A percentile compares a stretch with the other conserved stretches of the same genome.
phyloP scores from a whole-genome alignment of 2,797 vertebrate genomes.

The Galagoides demidoff region DNA sequence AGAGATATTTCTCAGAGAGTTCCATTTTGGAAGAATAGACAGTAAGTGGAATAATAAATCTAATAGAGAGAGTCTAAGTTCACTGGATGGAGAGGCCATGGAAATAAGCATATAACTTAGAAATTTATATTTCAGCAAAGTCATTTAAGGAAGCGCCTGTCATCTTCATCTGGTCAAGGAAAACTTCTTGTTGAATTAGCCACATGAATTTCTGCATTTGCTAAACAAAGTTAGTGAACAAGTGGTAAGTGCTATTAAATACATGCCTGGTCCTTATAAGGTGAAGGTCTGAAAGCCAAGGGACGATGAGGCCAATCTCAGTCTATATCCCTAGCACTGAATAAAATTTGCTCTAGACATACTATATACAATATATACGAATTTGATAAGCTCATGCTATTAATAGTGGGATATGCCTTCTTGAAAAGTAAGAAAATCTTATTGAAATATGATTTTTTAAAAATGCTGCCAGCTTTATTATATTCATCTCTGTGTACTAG shows the following conservation, averaged over 20 bases:
- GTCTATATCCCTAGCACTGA: neutral
- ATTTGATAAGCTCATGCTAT: neutral
- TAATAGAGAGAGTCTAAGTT: neutral
- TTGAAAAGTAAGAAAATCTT: neutral
- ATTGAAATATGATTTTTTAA: neutral
- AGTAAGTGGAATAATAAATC: conserved; percentile 14
- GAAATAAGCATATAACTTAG: neutral
- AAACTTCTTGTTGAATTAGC: neutral
- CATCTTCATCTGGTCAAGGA: neutral
- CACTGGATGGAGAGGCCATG: neutral
- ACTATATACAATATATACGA: neutral
- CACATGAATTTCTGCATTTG: neutral
- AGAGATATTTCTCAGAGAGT: neutral
- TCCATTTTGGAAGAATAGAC: conserved; percentile 3
- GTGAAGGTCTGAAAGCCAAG: neutral
- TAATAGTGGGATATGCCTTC: neutral
- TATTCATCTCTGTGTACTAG: neutral
- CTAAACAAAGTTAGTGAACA: neutral
- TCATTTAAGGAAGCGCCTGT: neutral
- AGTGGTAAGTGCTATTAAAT: neutral
- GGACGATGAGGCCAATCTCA: neutral
- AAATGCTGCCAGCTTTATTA: neutral
- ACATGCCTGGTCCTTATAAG: neutral
- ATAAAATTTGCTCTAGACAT: neutral
- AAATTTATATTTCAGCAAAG: neutral